A percentile compares a stretch with the other conserved stretches of the same genome.
These are phyloP conservation scores for Callipepla squamata DNA, from an alignment of 2,113 vertebrate species.

Conservation along the genomic window DNA sequence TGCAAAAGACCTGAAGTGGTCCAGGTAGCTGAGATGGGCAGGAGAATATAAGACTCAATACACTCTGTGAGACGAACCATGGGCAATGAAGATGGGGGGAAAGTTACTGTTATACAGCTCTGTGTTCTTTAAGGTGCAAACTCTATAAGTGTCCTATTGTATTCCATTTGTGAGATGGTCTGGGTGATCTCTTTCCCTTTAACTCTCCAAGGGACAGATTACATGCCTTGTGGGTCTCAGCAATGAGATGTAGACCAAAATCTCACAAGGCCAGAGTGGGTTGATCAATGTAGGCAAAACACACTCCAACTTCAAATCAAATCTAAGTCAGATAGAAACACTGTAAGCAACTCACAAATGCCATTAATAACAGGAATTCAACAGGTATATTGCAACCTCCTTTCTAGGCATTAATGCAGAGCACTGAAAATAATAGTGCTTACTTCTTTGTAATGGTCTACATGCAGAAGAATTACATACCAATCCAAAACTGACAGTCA, in stretches of 20 bases:
- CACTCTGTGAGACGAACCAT: not conserved
- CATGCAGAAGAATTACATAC: not conserved
- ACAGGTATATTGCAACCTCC: not conserved
- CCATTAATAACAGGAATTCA: not conserved
- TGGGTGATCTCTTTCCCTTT: not conserved
- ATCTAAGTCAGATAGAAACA: not conserved
- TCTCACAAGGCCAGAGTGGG: not conserved
- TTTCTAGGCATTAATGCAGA: not conserved
- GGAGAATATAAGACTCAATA: not conserved
- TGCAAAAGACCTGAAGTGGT: not conserved
- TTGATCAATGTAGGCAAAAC: not conserved
- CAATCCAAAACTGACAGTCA: conserved; percentile 26
- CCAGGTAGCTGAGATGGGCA: not conserved
- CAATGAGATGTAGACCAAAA: not conserved
- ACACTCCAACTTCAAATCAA: not conserved
- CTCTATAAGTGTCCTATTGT: not conserved
- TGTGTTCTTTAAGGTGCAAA: not conserved
- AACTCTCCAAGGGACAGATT: not conserved
- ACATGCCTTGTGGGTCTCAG: not conserved
- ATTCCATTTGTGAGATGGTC: not conserved
- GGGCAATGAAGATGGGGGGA: not conserved
- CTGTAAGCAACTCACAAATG: not conserved
- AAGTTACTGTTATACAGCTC: not conserved
- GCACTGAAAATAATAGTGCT: not conserved
- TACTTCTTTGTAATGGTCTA: not conserved